phyloP scores from a whole-genome alignment of 2,888 invertebrate species.

The Willowsia nigromaculata region DNA sequence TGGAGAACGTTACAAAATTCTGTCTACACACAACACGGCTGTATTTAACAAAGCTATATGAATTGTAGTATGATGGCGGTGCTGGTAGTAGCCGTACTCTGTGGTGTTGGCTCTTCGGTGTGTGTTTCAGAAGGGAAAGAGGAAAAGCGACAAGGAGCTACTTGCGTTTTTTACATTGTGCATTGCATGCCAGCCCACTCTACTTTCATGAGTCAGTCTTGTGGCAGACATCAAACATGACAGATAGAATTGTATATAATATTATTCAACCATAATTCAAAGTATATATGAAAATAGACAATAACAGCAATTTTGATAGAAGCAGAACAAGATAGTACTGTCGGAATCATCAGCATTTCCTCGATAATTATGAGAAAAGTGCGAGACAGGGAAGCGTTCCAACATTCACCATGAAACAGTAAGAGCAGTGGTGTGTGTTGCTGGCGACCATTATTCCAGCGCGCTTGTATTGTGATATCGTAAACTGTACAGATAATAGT shows the following conservation, averaged over 20 bases:
- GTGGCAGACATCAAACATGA: slow-evolving; percentile 64
- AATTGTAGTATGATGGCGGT: slow-evolving; percentile 2
- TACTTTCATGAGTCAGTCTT: slow-evolving; percentile 56
- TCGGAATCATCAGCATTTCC: neutral
- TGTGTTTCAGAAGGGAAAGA: neutral
- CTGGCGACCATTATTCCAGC: neutral
- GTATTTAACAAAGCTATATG: neutral
- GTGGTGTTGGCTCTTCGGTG: neutral
- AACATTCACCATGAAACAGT: neutral
- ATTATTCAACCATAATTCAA: neutral
- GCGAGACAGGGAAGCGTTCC: neutral
- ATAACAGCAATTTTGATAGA: neutral
- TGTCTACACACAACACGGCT: neutral
- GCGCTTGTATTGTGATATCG: slow-evolving; percentile 6
- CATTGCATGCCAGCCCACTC: slow-evolving; percentile 49
- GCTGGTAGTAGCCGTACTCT: neutral
- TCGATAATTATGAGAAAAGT: neutral
- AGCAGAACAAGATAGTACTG: neutral
- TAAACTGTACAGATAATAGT: neutral
- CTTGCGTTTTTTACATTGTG: neutral
- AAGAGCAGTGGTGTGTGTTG: neutral
- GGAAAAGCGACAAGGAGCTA: slow-evolving; percentile 3
- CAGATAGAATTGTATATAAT: neutral
- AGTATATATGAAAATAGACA: neutral
- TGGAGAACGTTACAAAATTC: neutral